phyloP scores from a whole-genome alignment of 2,113 vertebrate species.

The Pao palembangensis region DNA sequence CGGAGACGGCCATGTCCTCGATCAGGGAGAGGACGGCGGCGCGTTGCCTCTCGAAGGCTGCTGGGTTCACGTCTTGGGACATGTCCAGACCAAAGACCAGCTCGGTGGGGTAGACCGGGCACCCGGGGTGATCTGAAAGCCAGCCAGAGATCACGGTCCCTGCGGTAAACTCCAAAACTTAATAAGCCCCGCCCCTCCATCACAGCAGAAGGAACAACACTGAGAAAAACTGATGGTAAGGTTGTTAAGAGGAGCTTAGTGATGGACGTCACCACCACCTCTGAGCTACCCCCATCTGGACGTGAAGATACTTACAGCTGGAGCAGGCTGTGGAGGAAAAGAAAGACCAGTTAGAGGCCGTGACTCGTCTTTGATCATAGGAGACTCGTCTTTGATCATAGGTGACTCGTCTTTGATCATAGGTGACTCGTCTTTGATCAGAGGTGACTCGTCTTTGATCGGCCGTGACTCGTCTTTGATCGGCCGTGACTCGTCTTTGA shows the following conservation, averaged over 20 bases:
- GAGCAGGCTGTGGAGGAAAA: slow-evolving; percentile 65
- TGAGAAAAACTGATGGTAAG: too few relatives aligned
- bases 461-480: not conserved
- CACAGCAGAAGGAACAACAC: too few relatives aligned
- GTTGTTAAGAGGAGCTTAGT: too few relatives aligned
- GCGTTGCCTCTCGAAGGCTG: slow-evolving; percentile 82
- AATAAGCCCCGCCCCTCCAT: too few relatives aligned
- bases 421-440: too few relatives aligned
- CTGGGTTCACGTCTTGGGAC: slow-evolving; percentile 72
- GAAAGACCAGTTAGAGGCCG: not conserved
- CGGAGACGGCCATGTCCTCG: slow-evolving; percentile 71
- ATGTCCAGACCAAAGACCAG: slow-evolving; percentile 85
- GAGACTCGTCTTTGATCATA: not conserved
- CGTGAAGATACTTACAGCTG: slow-evolving; percentile 54
- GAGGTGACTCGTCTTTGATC: not conserved
- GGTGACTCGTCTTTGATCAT: not conserved
- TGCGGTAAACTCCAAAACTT: too few relatives aligned
- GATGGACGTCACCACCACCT: too few relatives aligned
- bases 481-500: too few relatives aligned
- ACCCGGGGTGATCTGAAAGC: slow-evolving; percentile 57
- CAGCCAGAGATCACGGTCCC: not conserved
- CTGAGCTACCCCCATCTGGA: not conserved
- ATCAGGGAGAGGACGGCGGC: slow-evolving; percentile 71
- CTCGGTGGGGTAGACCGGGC: slow-evolving; percentile 82
- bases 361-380: not conserved